Percentiles rank a stretch among this genome's conserved stretches.
Evolutionary conservation across 2,113 vertebrate species (phyloP).

Genomic region (Cyanoramphus novaezelandiae): DNA sequence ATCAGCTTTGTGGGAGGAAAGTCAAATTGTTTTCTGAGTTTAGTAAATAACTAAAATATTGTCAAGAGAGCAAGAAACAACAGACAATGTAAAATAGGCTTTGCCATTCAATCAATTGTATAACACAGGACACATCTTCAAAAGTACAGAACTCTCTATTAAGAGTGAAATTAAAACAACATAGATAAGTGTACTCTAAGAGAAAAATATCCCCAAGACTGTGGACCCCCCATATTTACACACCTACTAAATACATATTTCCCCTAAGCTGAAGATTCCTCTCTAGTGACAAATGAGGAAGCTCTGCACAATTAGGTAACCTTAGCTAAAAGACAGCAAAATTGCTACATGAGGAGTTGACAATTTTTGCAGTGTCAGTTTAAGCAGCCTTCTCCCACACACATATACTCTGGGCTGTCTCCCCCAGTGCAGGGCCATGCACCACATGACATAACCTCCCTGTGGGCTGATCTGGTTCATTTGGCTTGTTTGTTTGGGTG

Average conservation of each 20-base stretch:
- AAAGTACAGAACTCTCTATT: background rate
- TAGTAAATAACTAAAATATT: background rate
- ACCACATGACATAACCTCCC: background rate
- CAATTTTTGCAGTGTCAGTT: background rate
- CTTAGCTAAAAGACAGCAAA: background rate
- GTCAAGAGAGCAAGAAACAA: background rate
- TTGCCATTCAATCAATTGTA: background rate
- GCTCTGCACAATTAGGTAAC: background rate
- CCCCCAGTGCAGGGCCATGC: background rate
- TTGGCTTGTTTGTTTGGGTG: background rate
- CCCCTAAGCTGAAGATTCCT: background rate
- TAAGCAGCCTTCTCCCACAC: background rate
- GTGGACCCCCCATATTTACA: background rate
- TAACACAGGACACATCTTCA: background rate
- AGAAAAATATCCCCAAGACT: background rate
- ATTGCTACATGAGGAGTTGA: background rate
- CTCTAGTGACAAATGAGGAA: background rate
- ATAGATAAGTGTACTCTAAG: background rate
- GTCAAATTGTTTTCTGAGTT: background rate
- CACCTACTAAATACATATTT: background rate
- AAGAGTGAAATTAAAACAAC: background rate
- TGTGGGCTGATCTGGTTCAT: accelerated
- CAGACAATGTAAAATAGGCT: background rate
- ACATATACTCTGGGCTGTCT: background rate
- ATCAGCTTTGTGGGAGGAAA: background rate